Evolutionary conservation across 2,113 vertebrate genomes (phyloP), one percentile per base, ranked within the genome.

Genomic region (Myrmecobius fasciatus): DNA sequence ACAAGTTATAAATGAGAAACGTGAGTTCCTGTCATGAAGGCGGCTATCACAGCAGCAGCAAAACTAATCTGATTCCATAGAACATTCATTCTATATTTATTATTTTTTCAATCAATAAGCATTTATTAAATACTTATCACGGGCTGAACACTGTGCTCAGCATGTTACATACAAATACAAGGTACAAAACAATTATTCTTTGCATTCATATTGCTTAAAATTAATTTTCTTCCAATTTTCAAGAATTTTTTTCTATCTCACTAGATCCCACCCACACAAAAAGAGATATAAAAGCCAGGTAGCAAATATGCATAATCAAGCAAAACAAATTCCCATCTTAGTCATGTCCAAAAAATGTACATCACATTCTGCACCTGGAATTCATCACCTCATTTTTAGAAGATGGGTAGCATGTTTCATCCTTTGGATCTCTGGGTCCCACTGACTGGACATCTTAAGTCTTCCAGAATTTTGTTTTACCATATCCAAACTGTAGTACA

Each of bases 1-100:
- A 46, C 47, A 90, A 94, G 93, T 93, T 90, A 91, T 93, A 31
- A 93, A 89, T 88, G 25, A 88, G 12, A 53, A 93, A 93, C 22
- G 31, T 60, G 90, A 94, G 9, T 92, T 90, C 20, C 54, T 91
- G 3, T 88, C 36, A 60, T 46, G 53, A 60, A 14, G 26, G 5
- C 90, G 26, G 31, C 10, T 54, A 5, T 95, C 83, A 92, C 90
- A 52, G 56, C n/a, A 93, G 49, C 91, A 46, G 43, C 31, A 12
- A 92, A 26, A 83, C 91, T 91, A 26, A 94, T 90, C 90, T 92
- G 43, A 11, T 24, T 83, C n/a, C 20, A 90, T 1, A 89, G 53
- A 89, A 75, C 67, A n/a, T 53, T 28, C 89, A 90, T 88, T 83
- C 49, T 60, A 54, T 53, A n/a, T 43, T 22, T 91, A 93, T 49